Percentiles rank a stretch among this genome's conserved stretches.
phyloP scores from a whole-genome alignment of 2,888 invertebrate genomes.

The Lysandra bellargus region DNA sequence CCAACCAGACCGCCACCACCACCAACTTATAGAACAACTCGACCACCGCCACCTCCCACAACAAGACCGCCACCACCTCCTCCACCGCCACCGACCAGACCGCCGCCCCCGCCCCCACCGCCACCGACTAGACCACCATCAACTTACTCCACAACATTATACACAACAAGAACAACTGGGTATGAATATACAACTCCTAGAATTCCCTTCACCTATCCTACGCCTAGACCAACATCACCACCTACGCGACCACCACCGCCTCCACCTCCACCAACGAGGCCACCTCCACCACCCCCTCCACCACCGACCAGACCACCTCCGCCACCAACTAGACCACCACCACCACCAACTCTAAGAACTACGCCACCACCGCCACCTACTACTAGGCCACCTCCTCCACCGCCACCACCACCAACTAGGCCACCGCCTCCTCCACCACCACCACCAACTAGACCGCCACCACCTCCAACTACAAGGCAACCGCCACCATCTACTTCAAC shows the following conservation, averaged over 20 bases:
- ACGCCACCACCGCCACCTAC: constrained; percentile 33
- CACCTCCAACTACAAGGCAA: constrained; percentile 32
- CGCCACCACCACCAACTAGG: constrained; percentile 34
- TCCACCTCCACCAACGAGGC: constrained; percentile 30
- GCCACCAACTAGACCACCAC: constrained; percentile 35
- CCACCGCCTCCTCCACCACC: constrained; percentile 30
- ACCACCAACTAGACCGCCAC: constrained; percentile 34
- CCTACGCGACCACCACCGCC: constrained; percentile 28
- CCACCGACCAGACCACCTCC: constrained; percentile 17
- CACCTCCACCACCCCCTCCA: constrained; percentile 25
- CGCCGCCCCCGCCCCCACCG: constrained; percentile 26
- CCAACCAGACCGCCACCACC: constrained; percentile 36
- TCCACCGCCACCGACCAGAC: constrained; percentile 30
- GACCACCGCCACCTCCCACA: constrained; percentile 33
- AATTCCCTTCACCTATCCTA: constrained; percentile 25
- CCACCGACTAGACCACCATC: constrained; percentile 33
- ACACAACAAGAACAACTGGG: constrained; percentile 15
- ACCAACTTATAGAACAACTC: constrained; percentile 32
- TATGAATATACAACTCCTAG: constrained; percentile 29
- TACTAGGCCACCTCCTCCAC: constrained; percentile 39
- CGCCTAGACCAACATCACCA: not conserved
- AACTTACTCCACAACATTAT: constrained; percentile 35
- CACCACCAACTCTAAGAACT: constrained; percentile 32
- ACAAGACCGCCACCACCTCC: constrained; percentile 35
- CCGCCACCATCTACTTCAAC: constrained; percentile 35